Conservation (phyloP, 2,113 vertebrate genomes). For the Scophthalmus maximus region DNA sequence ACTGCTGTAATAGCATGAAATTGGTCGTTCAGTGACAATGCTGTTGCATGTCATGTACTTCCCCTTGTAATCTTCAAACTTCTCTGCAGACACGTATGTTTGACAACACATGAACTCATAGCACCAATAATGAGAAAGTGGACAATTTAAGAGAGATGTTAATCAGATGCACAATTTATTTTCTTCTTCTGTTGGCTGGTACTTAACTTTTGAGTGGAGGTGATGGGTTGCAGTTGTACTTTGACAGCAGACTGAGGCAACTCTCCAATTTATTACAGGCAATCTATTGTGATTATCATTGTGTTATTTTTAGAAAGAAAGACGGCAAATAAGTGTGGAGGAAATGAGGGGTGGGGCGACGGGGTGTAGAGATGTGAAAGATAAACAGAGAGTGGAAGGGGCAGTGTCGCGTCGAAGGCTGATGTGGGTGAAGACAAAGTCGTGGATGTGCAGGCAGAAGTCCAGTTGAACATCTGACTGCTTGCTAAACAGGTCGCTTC, state of each 20-base stretch:
- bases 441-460: conserved; percentile 37
- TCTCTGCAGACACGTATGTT: background rate
- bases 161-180: background rate
- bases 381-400: conserved; percentile 59
- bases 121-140: background rate
- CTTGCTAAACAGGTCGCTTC: conserved; percentile 32
- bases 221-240: background rate
- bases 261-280: conserved; percentile 48
- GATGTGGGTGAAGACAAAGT: conserved; percentile 51
- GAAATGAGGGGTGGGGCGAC: conserved; percentile 72
- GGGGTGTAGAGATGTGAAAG: conserved; percentile 62
- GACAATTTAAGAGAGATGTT: too few relatives aligned
- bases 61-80: background rate
- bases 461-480: conserved; percentile 53
- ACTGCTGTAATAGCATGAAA: background rate
- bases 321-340: conserved; percentile 57
- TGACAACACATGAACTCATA: background rate
- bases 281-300: conserved; percentile 67
- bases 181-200: background rate
- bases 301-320: conserved; percentile 80
- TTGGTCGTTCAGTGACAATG: background rate
- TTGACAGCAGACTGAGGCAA: conserved; percentile 28
- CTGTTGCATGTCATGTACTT: background rate
- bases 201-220: conserved; percentile 9
- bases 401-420: conserved; percentile 49